A percentile compares a stretch with the other conserved stretches of the same genome.
Conservation (phyloP, 2,888 invertebrate genomes). For the Caenorhabditis afra region DNA sequence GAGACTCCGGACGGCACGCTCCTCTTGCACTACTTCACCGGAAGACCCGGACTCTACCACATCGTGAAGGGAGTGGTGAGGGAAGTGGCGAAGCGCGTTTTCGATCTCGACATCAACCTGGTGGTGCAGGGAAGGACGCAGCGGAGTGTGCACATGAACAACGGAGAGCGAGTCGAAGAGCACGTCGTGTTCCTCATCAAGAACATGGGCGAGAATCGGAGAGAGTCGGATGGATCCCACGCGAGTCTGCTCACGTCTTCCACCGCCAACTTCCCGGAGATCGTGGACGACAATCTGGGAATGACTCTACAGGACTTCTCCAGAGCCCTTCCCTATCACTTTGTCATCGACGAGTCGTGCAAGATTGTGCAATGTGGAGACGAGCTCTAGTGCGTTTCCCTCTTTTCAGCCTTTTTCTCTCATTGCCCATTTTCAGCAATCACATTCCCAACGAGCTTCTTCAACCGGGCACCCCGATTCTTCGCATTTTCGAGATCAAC, state of each 20-base stretch:
- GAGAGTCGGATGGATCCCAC: constrained; percentile 48
- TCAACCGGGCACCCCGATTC: constrained; percentile 74
- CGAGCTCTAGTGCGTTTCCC: constrained; percentile 70
- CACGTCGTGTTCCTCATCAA: constrained; percentile 69
- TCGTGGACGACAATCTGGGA: constrained; percentile 49
- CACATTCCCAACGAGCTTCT: constrained; percentile 74
- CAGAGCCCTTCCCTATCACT: constrained; percentile 74
- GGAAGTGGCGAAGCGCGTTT: constrained; percentile 94
- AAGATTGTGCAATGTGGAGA: constrained; percentile 75
- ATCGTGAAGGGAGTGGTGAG: constrained; percentile 94
- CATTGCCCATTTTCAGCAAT: constrained; percentile 69
- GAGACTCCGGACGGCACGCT: constrained; percentile 90
- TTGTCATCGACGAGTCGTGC: constrained; percentile 78
- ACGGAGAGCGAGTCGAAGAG: constrained; percentile 72
- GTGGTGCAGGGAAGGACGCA: constrained; percentile 89
- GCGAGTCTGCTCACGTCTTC: constrained; percentile 21
- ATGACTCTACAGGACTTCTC: constrained; percentile 63
- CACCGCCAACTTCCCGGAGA: constrained; percentile 28
- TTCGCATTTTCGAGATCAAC: constrained; percentile 73
- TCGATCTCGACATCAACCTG: constrained; percentile 92
- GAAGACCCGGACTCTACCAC: constrained; percentile 92
- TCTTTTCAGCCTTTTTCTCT: too few relatives aligned
- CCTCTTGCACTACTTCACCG: constrained; percentile 94
- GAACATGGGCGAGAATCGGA: constrained; percentile 44
- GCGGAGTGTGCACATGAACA: constrained; percentile 82